phyloP scores from a whole-genome alignment of 2,113 vertebrate genomes.

The Agapornis roseicollis region DNA sequence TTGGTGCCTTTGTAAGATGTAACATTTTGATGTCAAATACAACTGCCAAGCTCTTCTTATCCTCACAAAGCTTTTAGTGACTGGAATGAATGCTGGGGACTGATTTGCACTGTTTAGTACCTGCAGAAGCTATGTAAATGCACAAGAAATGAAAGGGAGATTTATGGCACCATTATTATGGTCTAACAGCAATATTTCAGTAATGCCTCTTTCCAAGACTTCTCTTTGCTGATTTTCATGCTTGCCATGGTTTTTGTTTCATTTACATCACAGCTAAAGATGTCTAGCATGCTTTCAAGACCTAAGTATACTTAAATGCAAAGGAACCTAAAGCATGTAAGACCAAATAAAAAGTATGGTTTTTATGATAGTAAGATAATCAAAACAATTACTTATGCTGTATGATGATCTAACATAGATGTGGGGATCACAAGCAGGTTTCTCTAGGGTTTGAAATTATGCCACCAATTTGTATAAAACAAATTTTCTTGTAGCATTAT shows the following conservation, averaged over 20 bases:
- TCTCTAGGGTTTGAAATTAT: conserved; percentile 24
- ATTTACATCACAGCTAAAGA: conserved; percentile 36
- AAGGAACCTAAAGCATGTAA: not conserved
- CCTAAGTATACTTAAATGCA: not conserved
- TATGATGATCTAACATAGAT: not conserved
- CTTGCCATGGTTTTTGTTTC: conserved; percentile 12
- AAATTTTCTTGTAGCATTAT: conserved; percentile 24
- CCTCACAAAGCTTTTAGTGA: not conserved
- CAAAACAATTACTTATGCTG: not conserved
- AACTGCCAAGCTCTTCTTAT: conserved; percentile 11
- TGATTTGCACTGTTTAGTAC: conserved; percentile 11
- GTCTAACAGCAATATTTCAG: conserved; percentile 11
- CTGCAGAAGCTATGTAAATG: conserved; percentile 22
- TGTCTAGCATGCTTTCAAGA: not conserved
- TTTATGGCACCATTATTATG: conserved; percentile 6
- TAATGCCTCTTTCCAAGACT: conserved; percentile 9
- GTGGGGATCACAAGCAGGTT: not conserved
- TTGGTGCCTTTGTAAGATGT: not conserved
- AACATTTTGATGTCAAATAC: not conserved
- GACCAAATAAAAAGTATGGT: not conserved
- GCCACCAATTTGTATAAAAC: not conserved
- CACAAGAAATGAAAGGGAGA: not conserved
- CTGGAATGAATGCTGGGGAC: not conserved
- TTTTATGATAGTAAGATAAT: not conserved
- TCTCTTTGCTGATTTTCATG: conserved; percentile 47